Evolutionary conservation across 2,888 invertebrate species (phyloP).

Genomic region (Zaprionus obscuricornis): DNA sequence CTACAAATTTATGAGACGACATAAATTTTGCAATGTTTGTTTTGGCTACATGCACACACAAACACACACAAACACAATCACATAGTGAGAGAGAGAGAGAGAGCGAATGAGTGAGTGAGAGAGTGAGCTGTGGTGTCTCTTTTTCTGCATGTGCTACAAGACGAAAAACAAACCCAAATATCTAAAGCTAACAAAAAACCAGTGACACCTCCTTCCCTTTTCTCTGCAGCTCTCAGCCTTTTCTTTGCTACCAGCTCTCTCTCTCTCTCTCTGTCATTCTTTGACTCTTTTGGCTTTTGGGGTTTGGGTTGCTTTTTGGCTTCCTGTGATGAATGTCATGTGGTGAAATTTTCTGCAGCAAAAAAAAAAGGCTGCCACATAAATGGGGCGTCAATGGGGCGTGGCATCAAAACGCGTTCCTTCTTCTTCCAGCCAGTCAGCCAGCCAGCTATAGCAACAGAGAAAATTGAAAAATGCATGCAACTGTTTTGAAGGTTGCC

Average conservation of each 20-base stretch:
- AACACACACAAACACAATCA: conserved; percentile 7
- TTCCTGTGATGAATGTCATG: conserved; percentile 76
- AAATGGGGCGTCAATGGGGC: conserved; percentile 9
- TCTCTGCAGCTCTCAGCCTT: not conserved
- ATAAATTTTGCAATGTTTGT: conserved; percentile 78
- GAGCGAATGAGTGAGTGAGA: no score
- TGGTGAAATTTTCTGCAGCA: conserved; percentile 68
- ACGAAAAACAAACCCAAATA: conserved; percentile 69
- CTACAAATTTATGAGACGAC: conserved; percentile 79
- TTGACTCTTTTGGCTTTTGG: conserved; percentile 5
- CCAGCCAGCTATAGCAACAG: not conserved
- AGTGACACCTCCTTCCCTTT: conserved; percentile 33
- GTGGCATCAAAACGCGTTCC: conserved; percentile 40
- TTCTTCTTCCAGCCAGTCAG: conserved; percentile 2
- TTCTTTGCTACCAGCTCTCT: not conserved
- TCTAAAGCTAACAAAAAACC: conserved; percentile 62
- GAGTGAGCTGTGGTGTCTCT: not conserved
- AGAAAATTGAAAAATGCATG: conserved; percentile 74
- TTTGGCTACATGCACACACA: conserved; percentile 60
- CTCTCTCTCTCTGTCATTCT: not conserved
- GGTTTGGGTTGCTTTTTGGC: conserved; percentile 32
- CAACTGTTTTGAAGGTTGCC: conserved; percentile 75
- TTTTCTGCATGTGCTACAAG: conserved; percentile 16
- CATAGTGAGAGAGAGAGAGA: no score
- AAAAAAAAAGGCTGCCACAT: not conserved